These are phyloP conservation scores for Melanotaenia nigrans DNA, from an alignment of 2,797 vertebrate species.

Conservation along the genomic window DNA sequence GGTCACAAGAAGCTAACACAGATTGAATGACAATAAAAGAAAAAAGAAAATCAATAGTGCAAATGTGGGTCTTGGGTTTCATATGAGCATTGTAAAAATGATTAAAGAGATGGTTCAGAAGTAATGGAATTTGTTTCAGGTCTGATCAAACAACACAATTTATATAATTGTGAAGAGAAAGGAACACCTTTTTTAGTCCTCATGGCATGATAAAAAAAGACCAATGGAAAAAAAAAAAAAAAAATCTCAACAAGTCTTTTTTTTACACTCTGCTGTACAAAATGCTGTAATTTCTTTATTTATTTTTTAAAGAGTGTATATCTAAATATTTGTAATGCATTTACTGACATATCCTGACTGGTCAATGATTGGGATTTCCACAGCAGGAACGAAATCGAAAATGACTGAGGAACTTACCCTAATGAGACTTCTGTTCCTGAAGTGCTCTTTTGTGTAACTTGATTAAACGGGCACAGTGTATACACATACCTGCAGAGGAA, in stretches of 20 bases:
- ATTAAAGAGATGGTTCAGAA: constrained; percentile 48
- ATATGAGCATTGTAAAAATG: constrained; percentile 48
- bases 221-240: not conserved
- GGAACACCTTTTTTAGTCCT: not conserved
- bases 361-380: constrained; percentile 29
- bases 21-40: constrained; percentile 58
- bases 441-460: constrained; percentile 76
- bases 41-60: constrained; percentile 50
- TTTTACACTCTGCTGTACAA: not conserved
- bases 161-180: constrained; percentile 29
- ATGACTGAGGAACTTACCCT: constrained; percentile 75
- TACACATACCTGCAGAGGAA: constrained; percentile 75
- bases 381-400: constrained; percentile 32
- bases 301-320: constrained; percentile 7
- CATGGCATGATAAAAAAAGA: constrained; percentile 2
- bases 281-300: constrained; percentile 4
- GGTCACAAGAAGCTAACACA: constrained; percentile 62
- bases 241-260: constrained; percentile 6
- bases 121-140: constrained; percentile 41
- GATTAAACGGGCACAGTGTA: constrained; percentile 80
- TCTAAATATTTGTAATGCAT: not conserved
- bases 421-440: constrained; percentile 77
- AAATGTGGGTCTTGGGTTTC: constrained; percentile 61
- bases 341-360: constrained; percentile 5
- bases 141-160: constrained; percentile 34